Conservation (phyloP, 2,113 vertebrate genomes). For the Campylorhamphus procurvoides region DNA sequence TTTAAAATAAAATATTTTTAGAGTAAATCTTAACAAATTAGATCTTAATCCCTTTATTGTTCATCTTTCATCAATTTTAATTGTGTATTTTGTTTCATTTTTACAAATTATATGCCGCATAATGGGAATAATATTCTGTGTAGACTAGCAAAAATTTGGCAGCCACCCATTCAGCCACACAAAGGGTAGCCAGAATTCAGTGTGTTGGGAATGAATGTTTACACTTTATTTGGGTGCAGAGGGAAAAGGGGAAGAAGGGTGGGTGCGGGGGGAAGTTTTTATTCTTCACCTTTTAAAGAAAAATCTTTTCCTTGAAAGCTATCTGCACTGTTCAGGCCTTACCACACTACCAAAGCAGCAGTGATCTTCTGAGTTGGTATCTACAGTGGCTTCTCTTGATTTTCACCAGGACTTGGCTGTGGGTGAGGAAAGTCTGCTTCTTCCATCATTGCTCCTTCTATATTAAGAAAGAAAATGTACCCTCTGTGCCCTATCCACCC, state of each 20-base stretch:
- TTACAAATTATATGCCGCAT: not conserved
- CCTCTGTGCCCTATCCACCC: conserved; percentile 11
- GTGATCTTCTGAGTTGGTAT: conserved; percentile 51
- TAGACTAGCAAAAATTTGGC: not conserved
- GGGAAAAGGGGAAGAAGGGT: not conserved
- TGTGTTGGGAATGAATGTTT: not conserved
- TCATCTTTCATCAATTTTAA: conserved; percentile 23
- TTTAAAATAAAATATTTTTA: not conserved
- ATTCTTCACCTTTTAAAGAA: conserved; percentile 39
- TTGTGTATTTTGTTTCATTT: conserved; percentile 7
- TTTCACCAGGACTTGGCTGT: conserved; percentile 51
- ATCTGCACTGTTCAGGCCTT: conserved; percentile 27
- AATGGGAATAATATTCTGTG: not conserved
- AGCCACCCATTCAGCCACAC: not conserved
- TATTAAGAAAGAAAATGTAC: conserved; percentile 51
- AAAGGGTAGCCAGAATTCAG: not conserved
- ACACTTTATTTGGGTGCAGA: not conserved
- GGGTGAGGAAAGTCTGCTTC: conserved; percentile 58
- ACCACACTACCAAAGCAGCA: conserved; percentile 41
- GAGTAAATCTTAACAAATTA: not conserved
- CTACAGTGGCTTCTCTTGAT: conserved; percentile 50
- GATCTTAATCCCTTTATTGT: not conserved
- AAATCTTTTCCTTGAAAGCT: conserved; percentile 47
- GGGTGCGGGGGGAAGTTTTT: not conserved
- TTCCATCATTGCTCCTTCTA: conserved; percentile 46